Conservation (phyloP, 2,888 invertebrate species). For the Drosophila anomelani region DNA sequence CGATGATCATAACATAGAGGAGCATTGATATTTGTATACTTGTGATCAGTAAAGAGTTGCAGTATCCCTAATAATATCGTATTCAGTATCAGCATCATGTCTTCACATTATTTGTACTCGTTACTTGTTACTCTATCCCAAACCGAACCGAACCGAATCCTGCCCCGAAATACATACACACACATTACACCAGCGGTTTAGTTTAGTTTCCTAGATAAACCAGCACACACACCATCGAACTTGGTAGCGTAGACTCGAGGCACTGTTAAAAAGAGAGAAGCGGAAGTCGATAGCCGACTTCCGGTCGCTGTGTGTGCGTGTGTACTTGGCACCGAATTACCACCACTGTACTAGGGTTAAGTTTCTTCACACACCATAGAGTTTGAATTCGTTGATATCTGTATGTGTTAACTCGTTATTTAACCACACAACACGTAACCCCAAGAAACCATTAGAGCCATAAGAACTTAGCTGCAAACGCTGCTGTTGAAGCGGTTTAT, state of each 20-base stretch:
- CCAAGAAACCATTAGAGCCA: conserved; percentile 84
- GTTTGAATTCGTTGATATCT: conserved; percentile 27
- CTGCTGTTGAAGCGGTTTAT: conserved; percentile 50
- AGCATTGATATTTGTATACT: conserved; percentile 37
- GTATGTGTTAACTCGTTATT: conserved; percentile 15
- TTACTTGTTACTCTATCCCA: conserved; percentile 45
- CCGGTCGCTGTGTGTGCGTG: conserved; percentile 53
- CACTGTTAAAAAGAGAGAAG: conserved; percentile 24
- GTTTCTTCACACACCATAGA: conserved; percentile 12
- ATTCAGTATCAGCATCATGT: conserved; percentile 59
- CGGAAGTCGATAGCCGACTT: conserved; percentile 29
- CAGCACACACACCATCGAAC: conserved; percentile 15
- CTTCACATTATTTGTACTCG: conserved; percentile 41
- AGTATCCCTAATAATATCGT: conserved; percentile 48
- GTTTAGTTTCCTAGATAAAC: conserved; percentile 26
- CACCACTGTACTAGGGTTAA: conserved; percentile 21
- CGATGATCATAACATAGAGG: conserved; percentile 29
- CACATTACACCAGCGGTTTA: conserved; percentile 41
- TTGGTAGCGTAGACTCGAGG: conserved; percentile 43
- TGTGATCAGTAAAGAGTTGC: conserved; percentile 44
- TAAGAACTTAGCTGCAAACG: conserved; percentile 55
- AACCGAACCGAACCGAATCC: conserved; percentile 21
- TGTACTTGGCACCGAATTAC: conserved; percentile 50
- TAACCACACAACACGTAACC: conserved; percentile 68
- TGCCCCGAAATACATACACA: conserved; percentile 33